Base-by-base conservation (phyloP, 2,888 invertebrate genomes). In the Eristalinus aeneus region DNA sequence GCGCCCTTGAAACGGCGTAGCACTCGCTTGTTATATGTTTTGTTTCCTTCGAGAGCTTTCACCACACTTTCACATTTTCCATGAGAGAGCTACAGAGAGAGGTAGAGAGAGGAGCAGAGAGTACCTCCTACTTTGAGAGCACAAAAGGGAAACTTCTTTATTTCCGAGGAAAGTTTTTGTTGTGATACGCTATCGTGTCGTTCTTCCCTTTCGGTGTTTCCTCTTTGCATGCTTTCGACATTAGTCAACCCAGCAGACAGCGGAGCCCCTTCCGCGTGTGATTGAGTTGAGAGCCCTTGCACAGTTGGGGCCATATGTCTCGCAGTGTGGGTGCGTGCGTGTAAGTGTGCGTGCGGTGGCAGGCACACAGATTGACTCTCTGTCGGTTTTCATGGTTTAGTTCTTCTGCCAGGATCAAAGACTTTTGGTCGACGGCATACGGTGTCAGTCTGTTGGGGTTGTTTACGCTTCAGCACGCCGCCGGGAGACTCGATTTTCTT, bases 391-490 rank as follows among this genome's bases (percentile, higher is more conserved):
- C 76, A 75, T 71, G 80, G 69, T 80, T 84, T 80, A 74, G 74
- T 76, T 64, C 46, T 61, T 79, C 73, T 46, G 61, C 72, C 76
- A 85, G 85, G 85, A 81, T 85, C 81, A 73, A 81, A 81, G 76
- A 76, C 76, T 72, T 61, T 72, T 80, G 84, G 84, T 85, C 84
- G 81, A 58, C 63, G 81, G 64, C 63, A 64, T 77, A 53, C 64
- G 53, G 76, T 81, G 71, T 85, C 72, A 85, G 85, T 77, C 81
- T 69, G 64, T 81, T 85, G 72, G 73, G 46, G 64, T 81, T 81
- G 76, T 81, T 76, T 85, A 68, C 76, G 63, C 72, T 20, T 68
- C 53, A 77, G 60, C 76, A 68, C 72, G 72, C 61, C 72, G 76
- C 73, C 85, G 85, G 81, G 73, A 73, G 58, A 72, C 53, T 27